Evolutionary conservation across 1,140 invertebrate genomes (phyloP), one percentile per base, ranked within the genome.

Genomic region (Brachionus rubens): DNA sequence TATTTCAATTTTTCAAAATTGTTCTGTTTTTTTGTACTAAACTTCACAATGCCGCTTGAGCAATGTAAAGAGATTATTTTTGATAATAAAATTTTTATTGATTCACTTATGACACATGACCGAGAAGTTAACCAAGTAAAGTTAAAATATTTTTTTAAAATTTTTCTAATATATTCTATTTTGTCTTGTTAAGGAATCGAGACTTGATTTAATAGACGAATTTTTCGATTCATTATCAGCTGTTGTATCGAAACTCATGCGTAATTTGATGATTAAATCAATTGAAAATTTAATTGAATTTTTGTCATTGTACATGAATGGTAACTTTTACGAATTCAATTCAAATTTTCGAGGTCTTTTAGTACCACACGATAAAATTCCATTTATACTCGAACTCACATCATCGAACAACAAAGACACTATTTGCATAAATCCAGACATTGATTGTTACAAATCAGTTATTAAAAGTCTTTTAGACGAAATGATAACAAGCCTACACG

Each of bases 321-420:
- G 46, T 21, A 72, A 72, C 40, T 9, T 14, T 40, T 72, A 48
- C 40, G 67, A 48, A 21, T 72, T 1, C 16, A 12, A 9, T 5
- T 16, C 67, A 72, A 33, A n/a, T n/a, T 33, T 72, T 33, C 21
- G 46, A 48, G 65, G 46, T 12, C n/a, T 68, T 12, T 16, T 48
- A 47, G 16, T 30, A 14, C 24, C 46, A 1, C 41, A 68, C 24
- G 26, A 14, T 21, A 30, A 30, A 1, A 47, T 48, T n/a, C 41
- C 41, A 28, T 24, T 68, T 68, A 16, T 48, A 16, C 19, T 36
- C 4, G 26, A 30, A 16, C 28, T 48, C 2, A 24, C 16, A 33
- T 36, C 33, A 26, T 19, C 12, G 48, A 56, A 56, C 12, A n/a
- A n/a, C n/a, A n/a, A n/a, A n/a, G n/a, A n/a, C n/a, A n/a, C n/a